A percentile compares a stretch with the other conserved stretches of the same genome.
phyloP scores from a whole-genome alignment of 2,113 vertebrate genomes.

The Lepisosteus osseus region DNA sequence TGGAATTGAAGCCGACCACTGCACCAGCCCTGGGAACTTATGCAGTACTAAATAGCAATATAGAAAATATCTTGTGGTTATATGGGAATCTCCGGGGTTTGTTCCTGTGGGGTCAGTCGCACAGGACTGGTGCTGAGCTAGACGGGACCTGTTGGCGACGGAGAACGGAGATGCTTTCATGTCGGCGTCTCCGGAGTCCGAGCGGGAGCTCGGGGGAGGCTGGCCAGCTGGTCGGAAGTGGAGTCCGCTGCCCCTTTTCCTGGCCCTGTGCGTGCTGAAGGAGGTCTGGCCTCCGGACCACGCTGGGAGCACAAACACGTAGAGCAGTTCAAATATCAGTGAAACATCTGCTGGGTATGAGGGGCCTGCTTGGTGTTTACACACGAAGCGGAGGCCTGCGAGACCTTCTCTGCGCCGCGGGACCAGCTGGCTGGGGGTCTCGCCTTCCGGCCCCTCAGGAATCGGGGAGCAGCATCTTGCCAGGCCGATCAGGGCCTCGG shows the following conservation, averaged over 20 bases:
- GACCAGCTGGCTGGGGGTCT: not conserved
- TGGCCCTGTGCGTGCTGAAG: not conserved
- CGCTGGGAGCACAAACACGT: slow-evolving; percentile 19
- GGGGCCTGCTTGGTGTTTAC: not conserved
- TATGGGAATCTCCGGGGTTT: too few species aligned
- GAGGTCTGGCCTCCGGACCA: not conserved
- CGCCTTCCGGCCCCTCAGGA: slow-evolving; percentile 17
- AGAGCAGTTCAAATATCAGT: slow-evolving; percentile 12
- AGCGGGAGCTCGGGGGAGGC: too few species aligned
- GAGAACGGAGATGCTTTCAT: too few species aligned
- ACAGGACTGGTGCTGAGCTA: too few species aligned
- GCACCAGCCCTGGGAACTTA: too few species aligned
- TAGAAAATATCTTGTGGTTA: too few species aligned
- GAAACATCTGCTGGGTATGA: slow-evolving; percentile 8
- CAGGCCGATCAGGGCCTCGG: slow-evolving; percentile 23
- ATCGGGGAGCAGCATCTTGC: slow-evolving; percentile 24
- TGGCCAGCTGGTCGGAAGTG: not conserved
- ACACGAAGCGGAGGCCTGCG: not conserved
- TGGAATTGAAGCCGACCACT: too few species aligned
- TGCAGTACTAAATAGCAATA: too few species aligned
- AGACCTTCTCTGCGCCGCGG: not conserved
- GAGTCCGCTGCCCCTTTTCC: too few species aligned
- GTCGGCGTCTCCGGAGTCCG: too few species aligned
- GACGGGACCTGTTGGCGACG: too few species aligned
- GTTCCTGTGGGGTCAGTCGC: too few species aligned